These are phyloP conservation scores for Thecophora atra DNA, from an alignment of 2,888 invertebrate species.

Conservation along the genomic window DNA sequence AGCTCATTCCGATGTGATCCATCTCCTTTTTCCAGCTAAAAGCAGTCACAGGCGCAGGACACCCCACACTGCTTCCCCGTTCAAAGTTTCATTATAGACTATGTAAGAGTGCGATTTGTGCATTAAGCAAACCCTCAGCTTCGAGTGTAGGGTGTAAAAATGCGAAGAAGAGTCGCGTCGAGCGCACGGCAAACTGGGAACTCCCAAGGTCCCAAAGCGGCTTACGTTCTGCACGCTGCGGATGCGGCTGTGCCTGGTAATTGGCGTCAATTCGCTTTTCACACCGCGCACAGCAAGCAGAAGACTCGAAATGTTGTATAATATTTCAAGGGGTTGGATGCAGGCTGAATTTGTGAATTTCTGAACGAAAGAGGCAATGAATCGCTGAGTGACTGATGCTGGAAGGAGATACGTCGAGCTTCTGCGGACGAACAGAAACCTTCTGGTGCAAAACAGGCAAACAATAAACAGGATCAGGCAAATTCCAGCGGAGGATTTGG, in stretches of 20 bases:
- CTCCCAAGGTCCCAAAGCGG: constrained; percentile 66
- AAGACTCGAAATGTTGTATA: not conserved
- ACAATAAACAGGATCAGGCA: constrained; percentile 23
- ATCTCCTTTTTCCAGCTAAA: no score
- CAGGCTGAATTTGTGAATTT: not conserved
- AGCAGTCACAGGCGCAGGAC: no score
- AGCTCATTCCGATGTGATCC: no score
- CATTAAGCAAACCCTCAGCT: not conserved
- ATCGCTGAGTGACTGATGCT: not conserved
- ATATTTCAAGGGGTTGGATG: constrained; percentile 5
- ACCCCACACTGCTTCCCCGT: no score
- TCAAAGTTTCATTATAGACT: no score
- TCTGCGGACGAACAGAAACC: not conserved
- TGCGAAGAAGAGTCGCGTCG: constrained; percentile 32
- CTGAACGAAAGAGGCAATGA: constrained; percentile 21
- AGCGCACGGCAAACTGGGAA: constrained; percentile 46
- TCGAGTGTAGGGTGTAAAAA: not conserved
- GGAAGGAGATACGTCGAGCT: not conserved
- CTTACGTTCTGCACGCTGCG: constrained; percentile 50
- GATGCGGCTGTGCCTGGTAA: constrained; percentile 62
- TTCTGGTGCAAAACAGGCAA: constrained; percentile 3
- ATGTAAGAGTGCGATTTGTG: no score
- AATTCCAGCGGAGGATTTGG: constrained; percentile 27
- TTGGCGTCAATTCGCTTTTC: constrained; percentile 68
- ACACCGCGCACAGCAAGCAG: constrained; percentile 56